Base-by-base conservation (phyloP, 2,113 vertebrate genomes). In the Carassius gibelio region DNA sequence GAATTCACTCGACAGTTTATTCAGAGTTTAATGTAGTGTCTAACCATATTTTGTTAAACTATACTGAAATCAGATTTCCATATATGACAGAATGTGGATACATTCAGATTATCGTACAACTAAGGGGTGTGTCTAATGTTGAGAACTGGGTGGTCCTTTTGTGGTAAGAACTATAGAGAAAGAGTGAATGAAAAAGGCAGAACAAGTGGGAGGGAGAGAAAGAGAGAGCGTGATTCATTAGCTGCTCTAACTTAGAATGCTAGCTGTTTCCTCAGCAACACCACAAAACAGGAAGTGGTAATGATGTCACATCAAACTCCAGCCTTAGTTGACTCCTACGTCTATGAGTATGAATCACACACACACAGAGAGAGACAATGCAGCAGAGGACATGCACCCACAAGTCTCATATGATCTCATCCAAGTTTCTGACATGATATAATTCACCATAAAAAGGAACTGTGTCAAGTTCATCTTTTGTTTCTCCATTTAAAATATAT, bases 241-340 rank as follows among this genome's bases (percentile, higher is more conserved):
- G 74, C 66, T 88, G 69, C 77, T 88, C 48, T 64, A 75, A 83
- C 78, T 68, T 23, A 66, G 76, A 61, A 62, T 23, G 66, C 84
- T 79, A 88, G 84, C 13, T 55, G 84, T 88, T 88, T 85, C 84
- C 87, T 15, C 26, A 81, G 85, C 50, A 88, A 86, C 84, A 42
- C 61, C 66, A 64, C 59, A 81, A 88, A 80, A 88, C 87, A 88
- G 84, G 87, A 88, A 88, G 81, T 42, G 55, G 48, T 64, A 9
- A 83, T 88, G 81, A 88, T 86, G 84, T 86, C 75, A 84, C 80
- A 57, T 84, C 82, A 84, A 77, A 48, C 48, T 23, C 74, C 8
- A 61, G 34, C 59, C 84, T 86, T 66, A 34, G 26, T 68, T 82
- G 36, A 82, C 80, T 85, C 87, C 87, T 62, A 81, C 72, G 8